Percentiles rank a stretch among this genome's conserved stretches.
These are phyloP conservation scores for Siniperca undulata DNA, from an alignment of 2,797 vertebrate species.

Conservation along the genomic window DNA sequence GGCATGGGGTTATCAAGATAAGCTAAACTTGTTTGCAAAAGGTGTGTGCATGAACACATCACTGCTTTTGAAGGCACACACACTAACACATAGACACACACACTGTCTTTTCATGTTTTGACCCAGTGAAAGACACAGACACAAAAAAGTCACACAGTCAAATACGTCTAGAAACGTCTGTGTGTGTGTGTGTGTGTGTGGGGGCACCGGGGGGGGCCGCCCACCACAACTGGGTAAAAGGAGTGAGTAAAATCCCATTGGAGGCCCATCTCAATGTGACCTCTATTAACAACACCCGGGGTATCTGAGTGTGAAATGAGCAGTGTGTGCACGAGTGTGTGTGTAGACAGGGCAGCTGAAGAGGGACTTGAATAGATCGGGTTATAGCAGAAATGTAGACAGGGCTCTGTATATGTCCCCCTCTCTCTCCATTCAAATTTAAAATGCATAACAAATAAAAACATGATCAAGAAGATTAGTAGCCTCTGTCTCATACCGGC, in stretches of 20 bases:
- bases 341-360: constrained; percentile 18
- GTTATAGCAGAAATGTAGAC: constrained; percentile 15
- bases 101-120: not conserved
- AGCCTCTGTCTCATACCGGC: constrained; percentile 6
- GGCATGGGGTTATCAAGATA: constrained; percentile 22
- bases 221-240: constrained; percentile 49
- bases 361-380: constrained; percentile 16
- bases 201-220: no score
- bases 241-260: constrained; percentile 62
- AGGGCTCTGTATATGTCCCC: not conserved
- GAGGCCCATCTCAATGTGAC: constrained; percentile 82
- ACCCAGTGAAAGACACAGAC: not conserved
- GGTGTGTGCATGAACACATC: not conserved
- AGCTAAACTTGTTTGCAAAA: constrained; percentile 23
- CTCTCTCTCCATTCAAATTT: constrained; percentile 5
- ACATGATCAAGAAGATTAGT: constrained; percentile 34
- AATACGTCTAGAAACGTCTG: not conserved
- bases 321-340: not conserved
- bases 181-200: not conserved
- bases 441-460: constrained; percentile 33
- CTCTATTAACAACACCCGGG: constrained; percentile 80
- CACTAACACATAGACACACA: not conserved
- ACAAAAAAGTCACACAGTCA: not conserved
- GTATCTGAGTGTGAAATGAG: constrained; percentile 84
- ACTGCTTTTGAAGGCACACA: not conserved